Percentiles rank a stretch among this genome's conserved stretches.
phyloP scores from a whole-genome alignment of 2,797 vertebrate genomes.

The Crenichthys baileyi region DNA sequence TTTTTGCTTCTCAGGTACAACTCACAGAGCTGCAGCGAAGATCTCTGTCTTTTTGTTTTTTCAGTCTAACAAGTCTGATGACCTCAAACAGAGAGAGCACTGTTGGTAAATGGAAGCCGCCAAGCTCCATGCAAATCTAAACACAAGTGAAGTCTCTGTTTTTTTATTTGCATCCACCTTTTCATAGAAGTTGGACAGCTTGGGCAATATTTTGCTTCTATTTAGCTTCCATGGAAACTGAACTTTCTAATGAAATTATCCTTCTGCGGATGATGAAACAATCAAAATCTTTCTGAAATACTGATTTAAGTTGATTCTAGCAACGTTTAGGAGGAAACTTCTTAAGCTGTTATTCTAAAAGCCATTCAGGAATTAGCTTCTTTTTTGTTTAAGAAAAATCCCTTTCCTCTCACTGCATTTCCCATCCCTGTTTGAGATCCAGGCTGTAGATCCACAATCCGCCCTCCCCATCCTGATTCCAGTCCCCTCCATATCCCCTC shows the following conservation, averaged over 20 bases:
- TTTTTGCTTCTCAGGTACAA: constrained; percentile 50
- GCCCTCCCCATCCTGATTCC: constrained; percentile 42
- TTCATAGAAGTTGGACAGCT: constrained; percentile 3
- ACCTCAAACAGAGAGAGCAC: not conserved
- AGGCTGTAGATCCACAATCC: constrained; percentile 68
- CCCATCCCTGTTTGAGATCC: constrained; percentile 79
- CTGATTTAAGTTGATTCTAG: constrained; percentile 3
- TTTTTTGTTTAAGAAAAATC: constrained; percentile 66
- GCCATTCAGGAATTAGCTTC: constrained; percentile 78
- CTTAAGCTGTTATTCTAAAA: constrained; percentile 66
- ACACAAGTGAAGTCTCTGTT: constrained; percentile 35
- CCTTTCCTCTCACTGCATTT: constrained; percentile 69
- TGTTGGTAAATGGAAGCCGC: constrained; percentile 28
- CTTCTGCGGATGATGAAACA: not conserved
- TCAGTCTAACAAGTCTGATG: not conserved
- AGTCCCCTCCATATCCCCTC: constrained; percentile 26
- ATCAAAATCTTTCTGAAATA: not conserved
- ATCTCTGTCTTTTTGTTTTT: constrained; percentile 1
- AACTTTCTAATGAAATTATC: not conserved
- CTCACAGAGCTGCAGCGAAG: not conserved
- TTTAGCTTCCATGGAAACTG: constrained; percentile 10
- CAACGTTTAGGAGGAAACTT: constrained; percentile 30
- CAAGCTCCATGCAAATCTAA: constrained; percentile 63
- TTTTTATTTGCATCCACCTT: constrained; percentile 66
- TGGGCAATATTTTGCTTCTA: not conserved